Conservation (phyloP, 2,797 vertebrate species). For the Gallinago solitaria region DNA sequence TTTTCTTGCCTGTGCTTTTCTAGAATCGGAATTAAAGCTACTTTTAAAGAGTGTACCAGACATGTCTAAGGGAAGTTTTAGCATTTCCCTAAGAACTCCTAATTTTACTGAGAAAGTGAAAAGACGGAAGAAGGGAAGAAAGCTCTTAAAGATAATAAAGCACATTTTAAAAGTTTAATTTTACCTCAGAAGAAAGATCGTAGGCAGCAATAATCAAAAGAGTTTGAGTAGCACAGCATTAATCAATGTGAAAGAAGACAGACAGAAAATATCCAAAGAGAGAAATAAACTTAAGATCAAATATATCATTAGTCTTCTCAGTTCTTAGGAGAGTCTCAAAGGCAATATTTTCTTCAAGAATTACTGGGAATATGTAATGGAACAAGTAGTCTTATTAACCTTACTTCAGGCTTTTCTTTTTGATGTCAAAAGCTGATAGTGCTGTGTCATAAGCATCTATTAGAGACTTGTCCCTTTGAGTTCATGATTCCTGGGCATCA, state of each 20-base stretch:
- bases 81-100: not conserved
- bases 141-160: not conserved
- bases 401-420: not conserved
- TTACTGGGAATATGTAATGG: not conserved
- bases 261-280: not conserved
- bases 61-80: not conserved
- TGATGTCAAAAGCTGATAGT: not conserved
- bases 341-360: not conserved
- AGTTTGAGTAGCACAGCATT: not conserved
- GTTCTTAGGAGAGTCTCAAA: not conserved
- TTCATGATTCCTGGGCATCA: not conserved
- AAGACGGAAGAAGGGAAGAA: not conserved
- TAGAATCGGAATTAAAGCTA: not conserved
- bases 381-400: not conserved
- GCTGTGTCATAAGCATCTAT: not conserved
- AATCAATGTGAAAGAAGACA: not conserved
- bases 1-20: not conserved
- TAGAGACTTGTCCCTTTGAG: not conserved
- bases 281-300: conserved; percentile 1
- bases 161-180: not conserved
- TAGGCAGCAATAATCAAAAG: not conserved
- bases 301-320: not conserved
- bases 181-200: not conserved
- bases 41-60: not conserved
- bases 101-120: not conserved